phyloP scores from a whole-genome alignment of 2,888 invertebrate species.

The Helleia helle region DNA sequence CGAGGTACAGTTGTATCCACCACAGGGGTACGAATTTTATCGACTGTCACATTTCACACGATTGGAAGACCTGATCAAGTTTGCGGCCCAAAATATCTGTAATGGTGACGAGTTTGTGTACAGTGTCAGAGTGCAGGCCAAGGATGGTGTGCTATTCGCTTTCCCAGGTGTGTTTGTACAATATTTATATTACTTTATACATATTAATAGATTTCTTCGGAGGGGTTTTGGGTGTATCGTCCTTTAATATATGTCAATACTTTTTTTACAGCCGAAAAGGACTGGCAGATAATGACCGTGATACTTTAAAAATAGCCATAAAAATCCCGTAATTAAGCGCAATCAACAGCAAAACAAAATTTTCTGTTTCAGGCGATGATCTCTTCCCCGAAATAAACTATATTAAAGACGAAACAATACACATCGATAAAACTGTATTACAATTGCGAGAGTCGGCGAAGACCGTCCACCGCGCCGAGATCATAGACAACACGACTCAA shows the following conservation, averaged over 20 bases:
- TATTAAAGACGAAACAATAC: slow-evolving; percentile 29
- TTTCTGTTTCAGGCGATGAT: slow-evolving; percentile 61
- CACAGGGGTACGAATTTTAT: slow-evolving; percentile 84
- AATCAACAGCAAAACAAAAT: too few species aligned
- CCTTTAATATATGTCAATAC: too few species aligned
- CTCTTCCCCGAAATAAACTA: slow-evolving; percentile 59
- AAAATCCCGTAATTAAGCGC: too few species aligned
- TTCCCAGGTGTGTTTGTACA: slow-evolving; percentile 82
- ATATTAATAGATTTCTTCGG: too few species aligned
- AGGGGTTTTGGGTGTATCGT: too few species aligned
- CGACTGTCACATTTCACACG: slow-evolving; percentile 72
- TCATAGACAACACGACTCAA: slow-evolving; percentile 15
- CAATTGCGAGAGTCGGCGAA: slow-evolving; percentile 40
- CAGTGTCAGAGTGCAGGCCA: slow-evolving; percentile 69
- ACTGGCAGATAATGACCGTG: too few species aligned
- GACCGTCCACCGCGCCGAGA: slow-evolving; percentile 44
- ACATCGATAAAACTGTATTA: slow-evolving; percentile 39
- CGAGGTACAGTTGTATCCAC: slow-evolving; percentile 76
- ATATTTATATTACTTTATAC: too few species aligned
- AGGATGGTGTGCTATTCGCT: slow-evolving; percentile 73
- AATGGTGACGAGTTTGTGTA: slow-evolving; percentile 67
- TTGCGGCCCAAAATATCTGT: slow-evolving; percentile 71
- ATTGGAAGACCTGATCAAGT: slow-evolving; percentile 71
- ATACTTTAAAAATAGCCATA: too few species aligned
- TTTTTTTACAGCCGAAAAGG: too few species aligned